These are phyloP conservation scores for Drosophila diplacantha DNA, from an alignment of 2,888 invertebrate species.

Conservation along the genomic window DNA sequence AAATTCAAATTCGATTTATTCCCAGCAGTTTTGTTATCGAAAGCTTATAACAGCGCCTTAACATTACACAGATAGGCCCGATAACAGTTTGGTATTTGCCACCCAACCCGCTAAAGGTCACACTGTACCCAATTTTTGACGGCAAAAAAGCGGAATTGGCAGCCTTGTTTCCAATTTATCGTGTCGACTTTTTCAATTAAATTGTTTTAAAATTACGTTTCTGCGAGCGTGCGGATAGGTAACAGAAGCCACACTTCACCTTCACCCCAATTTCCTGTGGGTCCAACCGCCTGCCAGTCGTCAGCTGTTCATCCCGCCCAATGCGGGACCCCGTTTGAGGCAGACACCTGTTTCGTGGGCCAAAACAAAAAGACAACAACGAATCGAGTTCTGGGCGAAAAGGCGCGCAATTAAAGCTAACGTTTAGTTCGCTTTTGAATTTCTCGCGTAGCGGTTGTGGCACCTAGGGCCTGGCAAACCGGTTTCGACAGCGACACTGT, in stretches of 20 bases:
- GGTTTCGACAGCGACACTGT: conserved; percentile 41
- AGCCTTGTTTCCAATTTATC: too few species aligned
- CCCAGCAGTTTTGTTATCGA: background rate
- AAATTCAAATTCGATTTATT: background rate
- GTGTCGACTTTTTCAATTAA: conserved; percentile 16
- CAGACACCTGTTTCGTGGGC: conserved; percentile 18
- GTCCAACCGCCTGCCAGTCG: background rate
- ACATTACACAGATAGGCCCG: too few species aligned
- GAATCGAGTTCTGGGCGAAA: conserved; percentile 49
- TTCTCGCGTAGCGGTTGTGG: conserved; percentile 60
- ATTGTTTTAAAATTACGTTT: background rate
- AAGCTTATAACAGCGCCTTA: too few species aligned
- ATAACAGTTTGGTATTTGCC: too few species aligned
- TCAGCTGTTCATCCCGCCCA: conserved; percentile 17
- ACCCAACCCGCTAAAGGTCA: too few species aligned
- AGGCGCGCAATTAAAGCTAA: conserved; percentile 35
- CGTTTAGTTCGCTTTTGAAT: conserved; percentile 63
- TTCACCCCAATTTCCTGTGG: background rate
- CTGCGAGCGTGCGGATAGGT: conserved; percentile 1
- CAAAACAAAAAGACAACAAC: conserved; percentile 27
- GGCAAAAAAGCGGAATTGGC: too few species aligned
- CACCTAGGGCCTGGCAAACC: conserved; percentile 45
- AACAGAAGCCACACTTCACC: background rate
- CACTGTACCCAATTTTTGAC: too few species aligned
- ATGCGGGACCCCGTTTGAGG: conserved; percentile 1